Evolutionary conservation across 2,113 vertebrate species (phyloP).

Genomic region (Limnothrissa miodon): DNA sequence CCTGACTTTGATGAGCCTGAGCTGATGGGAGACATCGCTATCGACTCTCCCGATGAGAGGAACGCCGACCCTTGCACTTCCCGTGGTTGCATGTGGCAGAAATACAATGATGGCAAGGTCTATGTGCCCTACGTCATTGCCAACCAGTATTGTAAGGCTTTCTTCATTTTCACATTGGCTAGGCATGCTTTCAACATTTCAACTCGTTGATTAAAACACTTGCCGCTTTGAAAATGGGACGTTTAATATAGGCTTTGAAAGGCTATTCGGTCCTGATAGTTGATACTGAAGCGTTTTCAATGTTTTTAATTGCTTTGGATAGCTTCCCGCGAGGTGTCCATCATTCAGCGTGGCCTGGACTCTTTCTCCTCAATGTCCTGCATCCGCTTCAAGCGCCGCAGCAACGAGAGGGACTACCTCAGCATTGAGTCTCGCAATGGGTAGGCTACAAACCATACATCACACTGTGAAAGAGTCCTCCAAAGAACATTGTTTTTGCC

Average conservation of each 20-base stretch:
- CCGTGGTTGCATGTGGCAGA: slow-evolving; percentile 22
- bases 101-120: slow-evolving; percentile 21
- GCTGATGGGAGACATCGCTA: slow-evolving; percentile 27
- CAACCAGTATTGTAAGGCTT: slow-evolving; percentile 29
- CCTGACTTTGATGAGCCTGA: slow-evolving; percentile 14
- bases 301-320: not conserved
- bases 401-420: slow-evolving; percentile 55
- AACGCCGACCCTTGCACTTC: slow-evolving; percentile 37
- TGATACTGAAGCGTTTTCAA: not conserved
- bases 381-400: slow-evolving; percentile 51
- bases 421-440: slow-evolving; percentile 60
- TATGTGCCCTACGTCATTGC: slow-evolving; percentile 27
- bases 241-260: not conserved
- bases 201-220: not conserved
- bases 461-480: not conserved
- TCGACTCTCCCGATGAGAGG: not conserved
- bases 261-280: not conserved
- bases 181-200: not conserved
- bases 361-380: slow-evolving; percentile 59
- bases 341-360: slow-evolving; percentile 58
- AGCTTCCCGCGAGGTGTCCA: slow-evolving; percentile 60
- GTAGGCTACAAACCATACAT: slow-evolving; percentile 51
- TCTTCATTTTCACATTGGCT: not conserved
- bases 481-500: too few species aligned
- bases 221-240: not conserved